A percentile compares a stretch with the other conserved stretches of the same genome.
Conservation (phyloP, 2,797 vertebrate species). For the Setipinna tenuifilis region DNA sequence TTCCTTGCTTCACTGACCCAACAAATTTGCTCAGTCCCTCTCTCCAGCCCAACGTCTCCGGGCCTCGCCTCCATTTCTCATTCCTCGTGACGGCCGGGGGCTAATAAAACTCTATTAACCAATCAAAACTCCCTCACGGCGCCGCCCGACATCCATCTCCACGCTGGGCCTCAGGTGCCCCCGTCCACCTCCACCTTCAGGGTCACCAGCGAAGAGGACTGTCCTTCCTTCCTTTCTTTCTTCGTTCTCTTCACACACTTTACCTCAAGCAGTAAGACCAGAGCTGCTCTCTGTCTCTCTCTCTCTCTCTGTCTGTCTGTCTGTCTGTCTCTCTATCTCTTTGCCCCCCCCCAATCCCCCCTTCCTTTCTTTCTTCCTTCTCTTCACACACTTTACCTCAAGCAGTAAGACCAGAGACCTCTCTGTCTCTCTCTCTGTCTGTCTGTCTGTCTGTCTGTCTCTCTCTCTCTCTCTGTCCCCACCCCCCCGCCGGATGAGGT, state of each 20-base stretch:
- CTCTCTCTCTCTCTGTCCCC: too few relatives aligned
- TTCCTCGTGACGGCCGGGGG: slow-evolving; percentile 19
- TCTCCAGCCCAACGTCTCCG: slow-evolving; percentile 36
- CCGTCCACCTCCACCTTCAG: background rate
- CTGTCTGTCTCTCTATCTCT: too few relatives aligned
- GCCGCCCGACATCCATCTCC: background rate
- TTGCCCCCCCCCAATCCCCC: too few relatives aligned
- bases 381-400: background rate
- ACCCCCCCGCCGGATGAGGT: too few relatives aligned
- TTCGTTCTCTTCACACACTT: background rate
- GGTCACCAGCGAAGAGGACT: background rate
- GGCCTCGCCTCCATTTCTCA: slow-evolving; percentile 28
- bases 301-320: too few relatives aligned
- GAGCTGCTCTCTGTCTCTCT: too few relatives aligned
- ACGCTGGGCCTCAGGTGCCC: background rate
- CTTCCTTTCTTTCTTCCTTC: background rate
- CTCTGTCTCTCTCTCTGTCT: too few relatives aligned
- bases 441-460: too few relatives aligned
- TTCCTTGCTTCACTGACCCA: slow-evolving; percentile 54
- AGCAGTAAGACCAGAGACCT: too few relatives aligned
- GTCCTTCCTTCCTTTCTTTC: background rate
- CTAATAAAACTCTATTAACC: slow-evolving; percentile 45
- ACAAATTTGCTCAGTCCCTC: slow-evolving; percentile 46
- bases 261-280: background rate
- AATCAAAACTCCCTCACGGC: slow-evolving; percentile 28